Base-by-base conservation (phyloP, 2,888 invertebrate genomes). In the Margaritifera margaritifera region DNA sequence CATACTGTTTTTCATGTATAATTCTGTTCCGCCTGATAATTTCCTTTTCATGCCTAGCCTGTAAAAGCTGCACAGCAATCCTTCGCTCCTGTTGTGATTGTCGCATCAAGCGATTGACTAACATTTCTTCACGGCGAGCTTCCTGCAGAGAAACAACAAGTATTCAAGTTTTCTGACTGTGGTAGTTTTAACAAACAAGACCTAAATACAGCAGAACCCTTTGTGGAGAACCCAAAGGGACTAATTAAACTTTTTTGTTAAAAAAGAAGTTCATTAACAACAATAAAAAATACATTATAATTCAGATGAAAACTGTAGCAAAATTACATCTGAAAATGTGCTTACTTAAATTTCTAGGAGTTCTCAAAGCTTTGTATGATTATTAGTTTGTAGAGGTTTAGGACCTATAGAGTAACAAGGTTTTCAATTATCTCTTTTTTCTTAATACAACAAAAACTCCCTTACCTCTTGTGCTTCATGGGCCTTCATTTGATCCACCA, bases 21-120 rank as follows among this genome's bases (percentile, higher is more conserved):
- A 89, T 83, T 54, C 90, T 78, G 74, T 90, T 90, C 63, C 83
- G 80, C 18, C 86, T 75, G 42, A 90, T 86, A 25, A 88, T 80
- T 54, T 89, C 88, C 69, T 90, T 90, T 76, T 90, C 89, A 66
- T 89, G 89, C 22, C 90, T 74, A 3, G 87, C 80, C 77, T 89
- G 89, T 55, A 90, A 80, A 57, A 90, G 79, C 80, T 90, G 89
- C 25, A 89, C 89, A 15, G 89, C 88, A 60, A 90, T 89, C 53
- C 90, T 81, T 15, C 89, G 75, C 72, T 90, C 90, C 72, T 89
- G 89, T 69, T 89, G 89, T 2, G 89, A 89, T 75, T 89, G 89
- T 62, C 89, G 77, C 87, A 90, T 87, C 77, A 90, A 77, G 5
- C 88, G 77, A 68, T 86, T 88, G 22, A 89, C 89, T 66, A 90